Conservation (phyloP, 1,140 invertebrate species). For the Homarus americanus region DNA sequence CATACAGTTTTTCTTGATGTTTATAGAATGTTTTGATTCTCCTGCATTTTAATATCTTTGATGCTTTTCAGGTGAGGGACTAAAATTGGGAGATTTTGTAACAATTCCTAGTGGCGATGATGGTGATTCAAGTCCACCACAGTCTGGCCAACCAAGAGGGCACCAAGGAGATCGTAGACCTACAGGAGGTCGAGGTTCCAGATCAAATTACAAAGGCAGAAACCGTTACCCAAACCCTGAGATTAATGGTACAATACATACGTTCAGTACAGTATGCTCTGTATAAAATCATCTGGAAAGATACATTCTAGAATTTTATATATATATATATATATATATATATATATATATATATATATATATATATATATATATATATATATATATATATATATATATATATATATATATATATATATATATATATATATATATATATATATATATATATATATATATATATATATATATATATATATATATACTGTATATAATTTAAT, state of each 20-base stretch:
- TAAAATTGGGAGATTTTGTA: not conserved
- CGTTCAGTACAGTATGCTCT: no score
- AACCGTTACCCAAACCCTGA: not conserved
- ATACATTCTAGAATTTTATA: not conserved
- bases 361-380: no score
- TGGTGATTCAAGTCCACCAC: not conserved
- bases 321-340: not conserved
- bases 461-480: no score
- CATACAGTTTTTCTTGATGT: no score
- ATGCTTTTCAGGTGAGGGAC: not conserved
- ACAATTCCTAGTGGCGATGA: not conserved
- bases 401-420: no score
- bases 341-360: not conserved
- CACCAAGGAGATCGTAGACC: not conserved
- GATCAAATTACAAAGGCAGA: not conserved
- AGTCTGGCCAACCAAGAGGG: not conserved
- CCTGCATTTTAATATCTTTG: no score
- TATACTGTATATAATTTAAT: no score
- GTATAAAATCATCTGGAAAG: not conserved
- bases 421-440: no score
- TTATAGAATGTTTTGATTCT: no score
- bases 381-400: no score
- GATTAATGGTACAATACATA: not conserved
- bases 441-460: no score
- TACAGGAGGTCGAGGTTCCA: not conserved